A percentile compares a stretch with the other conserved stretches of the same genome.
Conservation (phyloP, 2,113 vertebrate species). For the Gorilla gorilla region DNA sequence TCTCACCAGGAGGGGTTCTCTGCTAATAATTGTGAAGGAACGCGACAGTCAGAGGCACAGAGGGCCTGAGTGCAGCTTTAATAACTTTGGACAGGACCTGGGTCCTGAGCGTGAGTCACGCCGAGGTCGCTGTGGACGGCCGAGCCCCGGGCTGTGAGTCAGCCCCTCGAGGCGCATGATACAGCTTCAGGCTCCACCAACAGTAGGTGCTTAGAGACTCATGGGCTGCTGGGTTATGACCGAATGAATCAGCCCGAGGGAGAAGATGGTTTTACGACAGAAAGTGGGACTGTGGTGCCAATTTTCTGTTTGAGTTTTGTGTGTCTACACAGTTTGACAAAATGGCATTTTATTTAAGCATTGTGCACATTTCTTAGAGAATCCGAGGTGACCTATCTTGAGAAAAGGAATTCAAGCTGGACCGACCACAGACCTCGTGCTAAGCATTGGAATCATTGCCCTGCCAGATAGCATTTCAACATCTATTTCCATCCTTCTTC, state of each 20-base stretch:
- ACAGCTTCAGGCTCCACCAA: neutral
- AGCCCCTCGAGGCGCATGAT: too few relatives aligned
- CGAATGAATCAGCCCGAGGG: neutral
- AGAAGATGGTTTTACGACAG: too few relatives aligned
- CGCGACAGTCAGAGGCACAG: accelerated
- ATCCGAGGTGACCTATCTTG: accelerated
- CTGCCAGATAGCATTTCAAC: neutral
- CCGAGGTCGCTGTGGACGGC: neutral
- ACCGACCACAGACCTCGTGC: accelerated
- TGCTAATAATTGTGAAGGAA: neutral
- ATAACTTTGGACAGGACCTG: neutral
- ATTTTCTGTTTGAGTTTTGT: neutral
- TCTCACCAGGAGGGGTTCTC: neutral
- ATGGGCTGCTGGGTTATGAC: neutral
- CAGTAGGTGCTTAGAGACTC: neutral
- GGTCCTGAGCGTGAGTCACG: neutral
- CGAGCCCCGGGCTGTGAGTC: neutral
- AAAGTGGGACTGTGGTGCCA: neutral
- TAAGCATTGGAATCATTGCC: accelerated
- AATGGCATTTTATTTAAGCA: accelerated
- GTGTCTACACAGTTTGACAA: accelerated
- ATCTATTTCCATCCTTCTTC: neutral
- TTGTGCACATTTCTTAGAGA: neutral
- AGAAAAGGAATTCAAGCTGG: neutral
- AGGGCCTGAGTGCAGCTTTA: neutral